phyloP scores from a whole-genome alignment of 2,113 vertebrate species.

The Haemorhous mexicanus region DNA sequence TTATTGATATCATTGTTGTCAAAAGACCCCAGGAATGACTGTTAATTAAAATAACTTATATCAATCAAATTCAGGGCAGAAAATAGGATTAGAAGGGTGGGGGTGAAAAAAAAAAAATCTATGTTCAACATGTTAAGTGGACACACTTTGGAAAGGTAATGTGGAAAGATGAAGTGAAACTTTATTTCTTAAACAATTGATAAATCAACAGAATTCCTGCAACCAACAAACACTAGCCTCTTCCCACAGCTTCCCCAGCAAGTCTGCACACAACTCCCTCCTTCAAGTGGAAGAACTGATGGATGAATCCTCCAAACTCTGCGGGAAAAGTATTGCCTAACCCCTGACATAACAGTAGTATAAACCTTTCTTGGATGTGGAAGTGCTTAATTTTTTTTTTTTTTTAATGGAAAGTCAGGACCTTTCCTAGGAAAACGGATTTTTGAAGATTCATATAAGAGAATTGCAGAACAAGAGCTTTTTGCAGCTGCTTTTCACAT shows the following conservation, averaged over 20 bases:
- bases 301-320: background rate
- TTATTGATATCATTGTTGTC: background rate
- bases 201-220: background rate
- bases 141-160: background rate
- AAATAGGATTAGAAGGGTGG: background rate
- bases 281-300: background rate
- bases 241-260: background rate
- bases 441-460: background rate
- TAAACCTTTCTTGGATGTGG: background rate
- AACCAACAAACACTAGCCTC: background rate
- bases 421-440: accelerated
- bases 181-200: background rate
- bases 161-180: background rate
- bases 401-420: background rate
- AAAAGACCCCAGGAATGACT: background rate
- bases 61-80: background rate
- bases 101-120: background rate
- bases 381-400: background rate
- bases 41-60: background rate
- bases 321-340: background rate
- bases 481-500: background rate
- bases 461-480: background rate
- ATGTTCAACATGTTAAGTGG: background rate
- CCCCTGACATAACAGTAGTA: background rate
- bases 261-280: background rate